phyloP scores from a whole-genome alignment of 2,113 vertebrate species.

The Rhinogobius similis region DNA sequence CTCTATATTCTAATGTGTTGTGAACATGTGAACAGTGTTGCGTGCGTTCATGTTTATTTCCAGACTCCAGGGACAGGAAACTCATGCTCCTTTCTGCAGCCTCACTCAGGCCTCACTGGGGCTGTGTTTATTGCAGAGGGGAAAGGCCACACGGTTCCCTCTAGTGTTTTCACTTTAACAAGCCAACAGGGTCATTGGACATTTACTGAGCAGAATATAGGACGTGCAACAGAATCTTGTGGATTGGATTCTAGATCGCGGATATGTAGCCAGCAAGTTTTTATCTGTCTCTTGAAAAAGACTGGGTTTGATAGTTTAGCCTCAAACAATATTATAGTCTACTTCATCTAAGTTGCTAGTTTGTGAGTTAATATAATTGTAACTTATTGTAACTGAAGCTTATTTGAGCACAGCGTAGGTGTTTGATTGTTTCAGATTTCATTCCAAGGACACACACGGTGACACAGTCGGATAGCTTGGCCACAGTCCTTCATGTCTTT shows the following conservation, averaged over 20 bases:
- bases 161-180: constrained; percentile 23
- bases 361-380: too few relatives aligned
- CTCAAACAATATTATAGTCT: too few relatives aligned
- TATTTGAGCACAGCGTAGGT: constrained; percentile 32
- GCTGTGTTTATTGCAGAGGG: constrained; percentile 48
- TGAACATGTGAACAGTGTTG: neutral
- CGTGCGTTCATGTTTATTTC: constrained; percentile 18
- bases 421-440: constrained; percentile 38
- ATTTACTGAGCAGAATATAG: neutral
- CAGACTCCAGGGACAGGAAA: constrained; percentile 52
- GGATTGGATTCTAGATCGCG: too few relatives aligned
- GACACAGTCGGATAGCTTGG: constrained; percentile 33
- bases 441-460: constrained; percentile 38
- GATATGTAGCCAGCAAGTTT: too few relatives aligned
- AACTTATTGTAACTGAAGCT: neutral
- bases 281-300: too few relatives aligned
- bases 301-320: too few relatives aligned
- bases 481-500: constrained; percentile 20
- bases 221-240: neutral
- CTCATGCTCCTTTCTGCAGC: constrained; percentile 41
- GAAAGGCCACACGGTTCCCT: constrained; percentile 41
- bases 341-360: too few relatives aligned
- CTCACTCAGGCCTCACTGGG: constrained; percentile 50
- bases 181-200: constrained; percentile 15
- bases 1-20: neutral